Conservation (phyloP, 92 coral and sea anemone genomes). For the Zoanthus gigantus region DNA sequence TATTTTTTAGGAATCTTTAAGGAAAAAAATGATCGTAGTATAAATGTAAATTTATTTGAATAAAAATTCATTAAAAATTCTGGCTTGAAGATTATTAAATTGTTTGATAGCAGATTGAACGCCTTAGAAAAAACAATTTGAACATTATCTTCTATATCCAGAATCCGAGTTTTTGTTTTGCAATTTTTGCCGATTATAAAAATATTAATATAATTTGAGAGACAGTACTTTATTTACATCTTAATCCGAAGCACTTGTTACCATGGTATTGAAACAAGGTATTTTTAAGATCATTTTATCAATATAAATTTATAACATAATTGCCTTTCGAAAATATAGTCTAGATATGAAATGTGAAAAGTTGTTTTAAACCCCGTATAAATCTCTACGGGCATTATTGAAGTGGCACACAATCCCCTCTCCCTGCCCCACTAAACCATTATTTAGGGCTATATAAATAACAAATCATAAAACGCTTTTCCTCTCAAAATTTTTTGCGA, state of each 20-base stretch:
- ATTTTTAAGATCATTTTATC: background rate
- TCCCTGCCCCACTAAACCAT: background rate
- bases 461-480: conserved; percentile 6
- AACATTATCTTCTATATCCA: conserved; percentile 23
- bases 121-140: conserved; percentile 1
- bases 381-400: background rate
- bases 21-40: conserved; percentile 11
- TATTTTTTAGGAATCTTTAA: conserved; percentile 1
- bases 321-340: conserved; percentile 20
- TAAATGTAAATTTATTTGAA: conserved; percentile 11
- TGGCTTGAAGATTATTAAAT: background rate
- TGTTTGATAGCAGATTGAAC: conserved; percentile 33
- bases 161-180: conserved; percentile 17
- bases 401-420: background rate
- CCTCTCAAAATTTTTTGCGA: background rate
- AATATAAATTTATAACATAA: background rate
- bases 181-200: conserved; percentile 20
- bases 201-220: conserved; percentile 19
- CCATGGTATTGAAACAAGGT: conserved; percentile 6
- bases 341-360: conserved; percentile 12
- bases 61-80: background rate
- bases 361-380: background rate
- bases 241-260: background rate
- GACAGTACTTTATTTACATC: conserved; percentile 3
- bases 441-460: background rate